phyloP scores from a whole-genome alignment of 2,797 vertebrate genomes.

The Lagodon rhomboides region DNA sequence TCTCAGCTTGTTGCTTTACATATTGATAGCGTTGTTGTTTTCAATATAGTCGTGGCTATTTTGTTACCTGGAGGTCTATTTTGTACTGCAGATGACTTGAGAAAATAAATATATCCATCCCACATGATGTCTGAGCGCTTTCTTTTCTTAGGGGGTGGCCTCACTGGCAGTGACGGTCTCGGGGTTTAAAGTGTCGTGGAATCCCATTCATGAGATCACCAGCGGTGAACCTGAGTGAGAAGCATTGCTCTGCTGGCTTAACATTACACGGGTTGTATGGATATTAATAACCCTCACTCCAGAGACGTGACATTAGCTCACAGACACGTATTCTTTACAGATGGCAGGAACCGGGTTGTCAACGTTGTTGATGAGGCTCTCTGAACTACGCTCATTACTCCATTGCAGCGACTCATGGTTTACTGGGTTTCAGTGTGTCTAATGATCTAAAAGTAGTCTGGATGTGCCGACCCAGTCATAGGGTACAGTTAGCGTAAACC shows the following conservation, averaged over 20 bases:
- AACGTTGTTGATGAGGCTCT: constrained; percentile 50
- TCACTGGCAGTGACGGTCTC: constrained; percentile 52
- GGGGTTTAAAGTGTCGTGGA: constrained; percentile 43
- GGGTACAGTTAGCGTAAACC: constrained; percentile 21
- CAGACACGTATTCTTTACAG: constrained; percentile 54
- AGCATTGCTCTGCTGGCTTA: constrained; percentile 47
- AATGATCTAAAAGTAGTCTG: constrained; percentile 56
- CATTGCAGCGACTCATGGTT: constrained; percentile 40
- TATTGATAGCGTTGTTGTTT: constrained; percentile 69
- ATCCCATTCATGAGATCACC: constrained; percentile 77
- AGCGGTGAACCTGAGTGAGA: constrained; percentile 49
- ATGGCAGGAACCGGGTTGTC: constrained; percentile 58
- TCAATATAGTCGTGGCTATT: constrained; percentile 79
- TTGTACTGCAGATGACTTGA: constrained; percentile 82
- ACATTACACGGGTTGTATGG: constrained; percentile 63
- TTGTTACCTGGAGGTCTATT: constrained; percentile 85
- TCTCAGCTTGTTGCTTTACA: constrained; percentile 69
- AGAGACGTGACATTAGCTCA: constrained; percentile 67
- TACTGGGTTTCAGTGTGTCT: constrained; percentile 43
- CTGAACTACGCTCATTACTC: constrained; percentile 49
- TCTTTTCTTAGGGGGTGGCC: constrained; percentile 63
- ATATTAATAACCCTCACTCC: constrained; percentile 76
- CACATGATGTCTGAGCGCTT: constrained; percentile 61
- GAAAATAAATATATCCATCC: constrained; percentile 79
- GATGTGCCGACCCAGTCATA: constrained; percentile 12